A percentile compares a stretch with the other conserved stretches of the same genome.
These are phyloP conservation scores for Phrynosoma platyrhinos DNA, from an alignment of 2,113 vertebrate species.

Conservation along the genomic window DNA sequence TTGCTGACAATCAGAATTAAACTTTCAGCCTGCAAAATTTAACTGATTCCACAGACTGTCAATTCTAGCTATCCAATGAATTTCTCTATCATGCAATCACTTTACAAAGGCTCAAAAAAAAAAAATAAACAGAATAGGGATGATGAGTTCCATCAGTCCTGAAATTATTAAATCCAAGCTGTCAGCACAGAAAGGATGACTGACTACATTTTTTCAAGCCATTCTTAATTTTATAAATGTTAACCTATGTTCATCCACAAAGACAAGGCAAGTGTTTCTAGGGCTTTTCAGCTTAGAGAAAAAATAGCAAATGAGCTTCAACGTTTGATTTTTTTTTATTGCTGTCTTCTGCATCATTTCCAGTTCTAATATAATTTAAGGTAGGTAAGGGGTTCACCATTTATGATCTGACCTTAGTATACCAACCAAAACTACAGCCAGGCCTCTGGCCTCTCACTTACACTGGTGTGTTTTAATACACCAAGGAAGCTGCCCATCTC, in stretches of 20 bases:
- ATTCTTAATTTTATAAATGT: not conserved
- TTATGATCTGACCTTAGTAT: not conserved
- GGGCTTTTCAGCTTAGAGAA: not conserved
- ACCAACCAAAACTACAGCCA: not conserved
- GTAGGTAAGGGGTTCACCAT: not conserved
- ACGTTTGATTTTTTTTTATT: not conserved
- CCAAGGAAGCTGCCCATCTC: not conserved
- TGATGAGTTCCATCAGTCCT: not conserved
- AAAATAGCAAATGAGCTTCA: not conserved
- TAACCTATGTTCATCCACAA: not conserved
- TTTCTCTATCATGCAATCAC: not conserved
- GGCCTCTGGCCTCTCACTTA: not conserved
- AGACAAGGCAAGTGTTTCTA: not conserved
- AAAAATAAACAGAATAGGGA: not conserved
- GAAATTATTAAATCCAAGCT: not conserved
- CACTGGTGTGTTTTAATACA: not conserved
- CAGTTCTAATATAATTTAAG: not conserved
- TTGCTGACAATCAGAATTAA: slow-evolving; percentile 57
- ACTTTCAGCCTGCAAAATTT: slow-evolving; percentile 55
- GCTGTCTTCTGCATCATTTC: not conserved
- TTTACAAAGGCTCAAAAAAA: not conserved
- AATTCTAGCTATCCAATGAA: not conserved
- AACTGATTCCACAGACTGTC: slow-evolving; percentile 14
- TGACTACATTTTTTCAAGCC: not conserved
- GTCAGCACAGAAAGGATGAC: not conserved